Evolutionary conservation across 2,113 vertebrate genomes (phyloP).

Genomic region (Brienomyrus brachyistius): DNA sequence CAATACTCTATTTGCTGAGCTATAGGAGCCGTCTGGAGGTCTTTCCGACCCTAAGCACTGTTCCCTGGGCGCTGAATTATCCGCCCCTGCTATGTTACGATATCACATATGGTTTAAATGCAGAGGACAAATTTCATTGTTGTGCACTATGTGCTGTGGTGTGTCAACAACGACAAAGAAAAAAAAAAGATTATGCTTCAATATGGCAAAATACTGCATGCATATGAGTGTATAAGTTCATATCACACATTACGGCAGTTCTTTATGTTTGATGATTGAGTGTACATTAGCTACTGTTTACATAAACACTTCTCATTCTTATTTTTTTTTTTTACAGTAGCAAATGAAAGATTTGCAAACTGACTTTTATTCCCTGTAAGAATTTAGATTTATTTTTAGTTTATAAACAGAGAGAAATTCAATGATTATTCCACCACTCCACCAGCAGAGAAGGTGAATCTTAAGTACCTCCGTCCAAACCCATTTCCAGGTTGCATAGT

Average conservation of each 20-base stretch:
- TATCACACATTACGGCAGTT: neutral
- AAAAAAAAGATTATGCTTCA: neutral
- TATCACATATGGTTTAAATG: too few species aligned
- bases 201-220: neutral
- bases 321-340: neutral
- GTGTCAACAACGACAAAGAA: too few species aligned
- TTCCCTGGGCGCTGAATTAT: too few species aligned
- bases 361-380: conserved; percentile 10
- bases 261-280: neutral
- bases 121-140: too few species aligned
- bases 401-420: conserved; percentile 7
- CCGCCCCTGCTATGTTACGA: too few species aligned
- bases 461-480: conserved; percentile 23
- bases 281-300: neutral
- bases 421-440: conserved; percentile 10
- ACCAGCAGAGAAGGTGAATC: conserved; percentile 16
- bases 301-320: neutral
- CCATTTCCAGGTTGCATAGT: conserved; percentile 48
- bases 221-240: neutral
- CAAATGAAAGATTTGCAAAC: neutral
- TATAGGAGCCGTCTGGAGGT: neutral
- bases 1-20: neutral
- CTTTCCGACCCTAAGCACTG: neutral
- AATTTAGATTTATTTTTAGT: conserved; percentile 23
- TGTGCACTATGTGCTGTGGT: too few species aligned